Evolutionary conservation across 2,888 invertebrate species (phyloP), one percentile per base, ranked within the genome.

Genomic region (Microplitis deprimator): DNA sequence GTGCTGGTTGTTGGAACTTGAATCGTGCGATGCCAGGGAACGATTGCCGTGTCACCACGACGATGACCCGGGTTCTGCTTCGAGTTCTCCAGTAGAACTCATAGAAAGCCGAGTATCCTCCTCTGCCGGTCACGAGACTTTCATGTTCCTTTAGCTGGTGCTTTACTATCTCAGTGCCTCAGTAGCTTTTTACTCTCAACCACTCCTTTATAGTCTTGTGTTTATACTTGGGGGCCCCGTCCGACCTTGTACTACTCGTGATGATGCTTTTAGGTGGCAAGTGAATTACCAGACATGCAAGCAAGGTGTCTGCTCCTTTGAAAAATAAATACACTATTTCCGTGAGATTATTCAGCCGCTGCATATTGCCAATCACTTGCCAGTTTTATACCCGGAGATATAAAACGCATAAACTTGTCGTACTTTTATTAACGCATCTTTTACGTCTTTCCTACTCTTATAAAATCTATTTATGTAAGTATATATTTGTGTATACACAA

Each of bases 11-110:
- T 68, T 81, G 85, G 83, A 82, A 82, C 81, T 77, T 79, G 77
- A 83, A 81, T 85, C 83, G 85, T 85, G 86, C 86, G 82, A 85
- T 86, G 85, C 84, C 85, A 84, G 83, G 82, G 85, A 83, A 83
- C 84, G 86, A 87, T 86, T 87, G 85, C 83, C 83, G 84, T 84
- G 85, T 85, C 83, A 81, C 83, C 84, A 83, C 80, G 82, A 83
- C 83, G 83, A 83, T 87, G 87, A 86, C 85, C 85, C 83, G 59
- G 61, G 13, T 16, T 60, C 61, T 71, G 61, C n/a, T 62, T 61
- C 13, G 69, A 29, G 40, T 40, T 41, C 41, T 68, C 20, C 20
- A 39, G 77, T 79, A 80, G 80, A 81, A 81, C 80, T 83, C 59
- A 73, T 38, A 13, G 29, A 59, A 67, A 59, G 59, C 65, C 65